Percentiles rank a stretch among this genome's conserved stretches.
Evolutionary conservation across 2,113 vertebrate species (phyloP).

Genomic region (Pyrgilauda ruficollis): DNA sequence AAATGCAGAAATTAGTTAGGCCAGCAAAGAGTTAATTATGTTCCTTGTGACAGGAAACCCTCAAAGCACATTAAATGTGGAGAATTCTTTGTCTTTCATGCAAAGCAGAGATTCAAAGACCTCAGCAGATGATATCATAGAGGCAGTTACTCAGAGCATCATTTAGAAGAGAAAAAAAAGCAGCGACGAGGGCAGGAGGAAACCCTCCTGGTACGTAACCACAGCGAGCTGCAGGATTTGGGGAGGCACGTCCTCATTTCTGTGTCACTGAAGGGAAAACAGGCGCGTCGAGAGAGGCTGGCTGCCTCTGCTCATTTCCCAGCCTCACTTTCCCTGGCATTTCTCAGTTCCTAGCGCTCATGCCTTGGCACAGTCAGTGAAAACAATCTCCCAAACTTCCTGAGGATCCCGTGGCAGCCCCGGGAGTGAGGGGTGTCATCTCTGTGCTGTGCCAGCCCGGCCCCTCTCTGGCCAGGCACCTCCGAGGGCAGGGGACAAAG

Average conservation of each 20-base stretch:
- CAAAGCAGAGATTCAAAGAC: constrained; percentile 60
- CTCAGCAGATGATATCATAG: constrained; percentile 58
- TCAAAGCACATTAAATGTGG: constrained; percentile 71
- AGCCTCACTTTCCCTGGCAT: not conserved
- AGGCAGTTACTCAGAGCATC: constrained; percentile 32
- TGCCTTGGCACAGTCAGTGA: accelerated
- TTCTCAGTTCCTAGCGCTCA: not conserved
- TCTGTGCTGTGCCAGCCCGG: not conserved
- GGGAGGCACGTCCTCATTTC: not conserved
- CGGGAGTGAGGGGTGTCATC: not conserved
- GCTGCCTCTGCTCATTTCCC: not conserved
- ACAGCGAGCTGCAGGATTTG: not conserved
- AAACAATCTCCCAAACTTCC: not conserved
- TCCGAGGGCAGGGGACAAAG: not conserved
- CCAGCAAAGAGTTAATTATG: constrained; percentile 79
- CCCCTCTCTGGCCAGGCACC: not conserved
- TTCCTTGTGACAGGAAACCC: constrained; percentile 67
- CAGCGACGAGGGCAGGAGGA: not conserved
- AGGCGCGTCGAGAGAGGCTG: not conserved
- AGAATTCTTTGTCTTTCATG: constrained; percentile 75
- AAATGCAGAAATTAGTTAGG: constrained; percentile 73
- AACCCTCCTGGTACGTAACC: not conserved
- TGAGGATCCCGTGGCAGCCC: accelerated
- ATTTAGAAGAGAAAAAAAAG: not conserved
- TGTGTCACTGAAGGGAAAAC: not conserved